Evolutionary conservation across 2,888 invertebrate genomes (phyloP), one percentile per base, ranked within the genome.

Genomic region (Catocala nupta): DNA sequence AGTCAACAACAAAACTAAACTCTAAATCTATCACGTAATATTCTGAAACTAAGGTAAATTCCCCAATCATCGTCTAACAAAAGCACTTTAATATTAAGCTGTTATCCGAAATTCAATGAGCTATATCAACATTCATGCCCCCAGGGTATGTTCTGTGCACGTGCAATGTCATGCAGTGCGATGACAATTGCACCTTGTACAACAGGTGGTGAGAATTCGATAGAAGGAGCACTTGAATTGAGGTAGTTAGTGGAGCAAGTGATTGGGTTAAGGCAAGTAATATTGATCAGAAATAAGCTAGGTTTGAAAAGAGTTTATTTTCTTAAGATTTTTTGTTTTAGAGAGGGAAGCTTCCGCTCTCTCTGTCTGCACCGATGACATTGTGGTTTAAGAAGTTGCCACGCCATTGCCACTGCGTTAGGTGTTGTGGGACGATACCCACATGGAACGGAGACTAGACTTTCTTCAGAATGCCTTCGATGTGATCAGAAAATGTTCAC

Each of bases 161-260:
- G 74, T 74, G 69, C 75, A 78, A 79, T 60, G 77, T 75, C 75
- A 75, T 65, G 68, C 64, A 64, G 66, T 81, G 75, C 79, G 82
- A 78, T 80, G 84, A 85, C 82, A 84, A 81, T 74, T 81, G 85
- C 81, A 82, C 77, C 78, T 76, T 67, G 70, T 77, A 64, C 86
- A 84, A 87, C 87, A 87, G 86, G 87, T 86, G 86, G 82, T 13
- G 68, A 68, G 34, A 65, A 55, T 70, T 66, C 68, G 49, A 70
- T 73, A 64, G 59, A 57, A 57, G 67, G 62, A 10, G 51, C 16
- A 63, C 80, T 81, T 63, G 42, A 25, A 57, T 45, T 16, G 34
- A 49, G n/a, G 0, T 43, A 68, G 55, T 43, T 13, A 10, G 56
- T 73, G 25, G 65, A 58, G 44, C 33, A 0, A 13, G 16, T 55